Conservation (phyloP, 2,797 vertebrate genomes). For the Anas flavirostris region DNA sequence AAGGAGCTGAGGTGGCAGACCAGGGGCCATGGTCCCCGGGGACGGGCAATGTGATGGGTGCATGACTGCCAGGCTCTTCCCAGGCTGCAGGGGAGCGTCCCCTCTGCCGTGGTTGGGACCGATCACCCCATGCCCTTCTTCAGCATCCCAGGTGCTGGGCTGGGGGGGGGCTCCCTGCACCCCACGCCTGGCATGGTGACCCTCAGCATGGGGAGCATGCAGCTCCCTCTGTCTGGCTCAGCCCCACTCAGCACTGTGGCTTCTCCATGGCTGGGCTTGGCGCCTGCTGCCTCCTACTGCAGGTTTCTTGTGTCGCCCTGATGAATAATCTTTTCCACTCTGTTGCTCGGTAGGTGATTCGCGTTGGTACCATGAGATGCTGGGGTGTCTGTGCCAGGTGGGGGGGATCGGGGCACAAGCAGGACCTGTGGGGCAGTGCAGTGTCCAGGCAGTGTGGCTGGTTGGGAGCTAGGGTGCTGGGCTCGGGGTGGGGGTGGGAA, state of each 20-base stretch:
- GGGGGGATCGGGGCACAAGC: not conserved
- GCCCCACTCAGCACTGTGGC: not conserved
- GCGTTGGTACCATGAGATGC: not conserved
- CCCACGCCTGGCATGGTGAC: not conserved
- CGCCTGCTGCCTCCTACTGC: not conserved
- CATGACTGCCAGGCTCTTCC: not conserved
- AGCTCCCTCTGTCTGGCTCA: not conserved
- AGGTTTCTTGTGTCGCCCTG: not conserved
- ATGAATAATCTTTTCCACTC: conserved; percentile 55
- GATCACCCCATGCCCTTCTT: not conserved
- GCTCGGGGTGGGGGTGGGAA: not conserved
- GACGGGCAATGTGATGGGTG: rapidly evolving
- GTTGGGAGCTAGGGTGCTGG: not conserved
- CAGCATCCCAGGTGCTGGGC: not conserved
- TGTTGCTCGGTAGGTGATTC: not conserved
- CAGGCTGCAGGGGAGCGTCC: not conserved
- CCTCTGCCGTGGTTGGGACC: rapidly evolving
- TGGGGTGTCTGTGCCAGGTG: not conserved
- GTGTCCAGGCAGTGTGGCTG: not conserved
- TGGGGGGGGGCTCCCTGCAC: not conserved
- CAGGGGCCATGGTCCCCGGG: rapidly evolving
- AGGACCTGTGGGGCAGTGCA: not conserved
- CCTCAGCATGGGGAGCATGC: too few species aligned
- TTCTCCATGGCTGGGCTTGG: not conserved
- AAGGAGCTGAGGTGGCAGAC: not conserved